phyloP scores from a whole-genome alignment of 2,113 vertebrate genomes.

The Atherinomorus stipes region DNA sequence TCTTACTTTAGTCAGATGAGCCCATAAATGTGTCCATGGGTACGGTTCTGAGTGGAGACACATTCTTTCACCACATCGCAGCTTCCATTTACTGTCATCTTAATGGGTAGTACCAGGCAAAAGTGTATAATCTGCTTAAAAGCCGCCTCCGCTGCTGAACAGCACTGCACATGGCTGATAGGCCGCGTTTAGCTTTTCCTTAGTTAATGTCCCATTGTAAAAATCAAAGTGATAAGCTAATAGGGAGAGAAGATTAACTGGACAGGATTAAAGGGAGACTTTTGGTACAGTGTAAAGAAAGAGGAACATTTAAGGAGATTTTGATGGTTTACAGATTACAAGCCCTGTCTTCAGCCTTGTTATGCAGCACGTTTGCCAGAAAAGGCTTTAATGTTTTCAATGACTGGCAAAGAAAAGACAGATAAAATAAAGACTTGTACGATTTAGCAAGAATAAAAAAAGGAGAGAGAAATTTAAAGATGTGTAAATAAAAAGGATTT shows the following conservation, averaged over 20 bases:
- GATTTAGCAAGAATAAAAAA: conserved; percentile 20
- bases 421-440: conserved; percentile 6
- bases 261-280: conserved; percentile 45
- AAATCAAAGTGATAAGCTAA: conserved; percentile 51
- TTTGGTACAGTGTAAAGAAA: conserved; percentile 19
- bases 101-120: conserved; percentile 33
- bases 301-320: conserved; percentile 30
- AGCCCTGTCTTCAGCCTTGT: conserved; percentile 19
- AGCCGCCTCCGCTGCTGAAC: conserved; percentile 39
- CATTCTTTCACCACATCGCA: conserved; percentile 32
- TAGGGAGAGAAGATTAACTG: conserved; percentile 29
- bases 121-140: conserved; percentile 67
- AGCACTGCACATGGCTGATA: conserved; percentile 35
- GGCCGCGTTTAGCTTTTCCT: conserved; percentile 40
- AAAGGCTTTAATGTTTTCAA: conserved; percentile 6
- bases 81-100: conserved; percentile 30
- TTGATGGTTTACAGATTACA: conserved; percentile 54
- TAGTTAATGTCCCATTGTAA: conserved; percentile 34
- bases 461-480: not conserved
- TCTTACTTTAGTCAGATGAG: conserved; percentile 40
- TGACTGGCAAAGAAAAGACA: not conserved
- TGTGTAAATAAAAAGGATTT: not conserved
- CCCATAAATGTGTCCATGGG: conserved; percentile 34
- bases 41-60: conserved; percentile 15
- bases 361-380: not conserved